Evolutionary conservation across 2,888 invertebrate genomes (phyloP), one percentile per base, ranked within the genome.

Genomic region (Parasteatoda lunata): DNA sequence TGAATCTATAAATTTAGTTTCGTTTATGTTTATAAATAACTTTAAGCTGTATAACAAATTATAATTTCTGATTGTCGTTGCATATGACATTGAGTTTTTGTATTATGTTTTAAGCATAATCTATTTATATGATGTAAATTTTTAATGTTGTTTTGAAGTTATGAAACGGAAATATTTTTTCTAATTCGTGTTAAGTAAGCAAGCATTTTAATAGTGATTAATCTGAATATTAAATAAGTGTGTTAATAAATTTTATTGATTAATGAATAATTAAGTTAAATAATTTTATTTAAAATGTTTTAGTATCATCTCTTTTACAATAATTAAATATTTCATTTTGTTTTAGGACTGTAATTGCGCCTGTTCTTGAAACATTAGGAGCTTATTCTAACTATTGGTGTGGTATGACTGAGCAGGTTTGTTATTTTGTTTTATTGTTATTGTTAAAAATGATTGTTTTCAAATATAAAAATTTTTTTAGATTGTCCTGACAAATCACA

Each of bases 331-430:
- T 54, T 69, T 70, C 54, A 69, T 70, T 48, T 68, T 13, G 1
- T 89, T 90, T 30, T 89, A 92, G 92, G 89, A 90, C 91, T 6
- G 89, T 97, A 9, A 94, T 95, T 4, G 95, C 97, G 0, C 98
- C 98, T 0, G 95, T 98, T 95, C 93, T 98, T 52, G 93, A 94
- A 79, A 96, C 97, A 0, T 96, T 97, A 87, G 96, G 96, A 13
- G 92, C 96, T 64, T 98, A 98, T 92, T 97, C 97, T 30, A 99
- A 99, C 92, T 99, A 97, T 92, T 99, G 98, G 98, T 96, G 96
- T 90, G 98, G 96, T 4, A 97, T 98, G 96, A 95, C 96, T 0
- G 93, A 94, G 0, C 94, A 95, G 65, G 90, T 89, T 81, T 77
- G 52, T 79, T 13, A 30, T 54, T 49, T 13, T 8, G 49, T 15